Percentiles rank a stretch among this genome's conserved stretches.
Conservation (phyloP, 2,888 invertebrate species). For the Thyatira batis region DNA sequence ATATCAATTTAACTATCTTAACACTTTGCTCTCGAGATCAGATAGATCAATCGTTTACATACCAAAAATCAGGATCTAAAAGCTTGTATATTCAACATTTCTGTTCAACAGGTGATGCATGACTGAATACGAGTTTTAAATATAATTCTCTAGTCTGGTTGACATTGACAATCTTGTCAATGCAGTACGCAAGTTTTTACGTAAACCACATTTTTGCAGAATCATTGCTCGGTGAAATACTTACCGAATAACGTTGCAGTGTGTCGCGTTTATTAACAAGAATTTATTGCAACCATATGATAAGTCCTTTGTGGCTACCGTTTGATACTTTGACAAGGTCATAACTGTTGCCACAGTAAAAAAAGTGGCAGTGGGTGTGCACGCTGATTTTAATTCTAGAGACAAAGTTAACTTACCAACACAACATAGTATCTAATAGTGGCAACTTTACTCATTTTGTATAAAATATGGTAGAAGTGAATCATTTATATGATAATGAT, state of each 20-base stretch:
- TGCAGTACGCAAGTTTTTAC: not conserved
- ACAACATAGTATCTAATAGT: no score
- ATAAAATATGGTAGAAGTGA: no score
- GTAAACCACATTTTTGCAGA: conserved; percentile 5
- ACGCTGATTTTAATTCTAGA: no score
- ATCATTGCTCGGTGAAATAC: conserved; percentile 5
- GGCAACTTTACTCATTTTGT: no score
- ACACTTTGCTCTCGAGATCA: not conserved
- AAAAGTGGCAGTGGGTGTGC: not conserved
- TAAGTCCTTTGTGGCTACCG: conserved; percentile 78
- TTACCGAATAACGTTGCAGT: conserved; percentile 23
- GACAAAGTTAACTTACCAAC: no score
- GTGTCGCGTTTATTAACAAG: conserved; percentile 44
- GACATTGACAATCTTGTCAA: not conserved
- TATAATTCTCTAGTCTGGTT: not conserved
- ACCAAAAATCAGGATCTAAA: not conserved
- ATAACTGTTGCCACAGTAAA: conserved; percentile 3
- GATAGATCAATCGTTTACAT: not conserved
- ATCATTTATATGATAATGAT: no score
- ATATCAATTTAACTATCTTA: not conserved
- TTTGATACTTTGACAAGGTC: conserved; percentile 69
- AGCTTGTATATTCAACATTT: not conserved
- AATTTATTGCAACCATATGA: conserved; percentile 60
- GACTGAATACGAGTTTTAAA: not conserved
- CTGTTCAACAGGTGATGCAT: not conserved